A percentile compares a stretch with the other conserved stretches of the same genome.
phyloP scores from a whole-genome alignment of 2,797 vertebrate species.

The Acipenser oxyrinchus region DNA sequence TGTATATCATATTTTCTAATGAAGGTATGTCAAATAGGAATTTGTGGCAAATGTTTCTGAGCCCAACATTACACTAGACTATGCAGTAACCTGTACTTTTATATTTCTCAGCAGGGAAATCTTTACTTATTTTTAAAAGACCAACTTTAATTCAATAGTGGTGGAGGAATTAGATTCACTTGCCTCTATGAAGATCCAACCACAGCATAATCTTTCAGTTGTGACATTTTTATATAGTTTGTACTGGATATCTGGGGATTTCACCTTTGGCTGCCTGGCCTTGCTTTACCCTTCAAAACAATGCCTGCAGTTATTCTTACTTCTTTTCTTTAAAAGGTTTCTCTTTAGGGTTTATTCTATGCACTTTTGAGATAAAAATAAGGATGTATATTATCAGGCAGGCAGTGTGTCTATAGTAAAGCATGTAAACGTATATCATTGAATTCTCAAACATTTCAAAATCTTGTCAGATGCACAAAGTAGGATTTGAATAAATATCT shows the following conservation, averaged over 20 bases:
- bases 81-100: background rate
- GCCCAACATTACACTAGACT: no score
- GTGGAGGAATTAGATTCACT: background rate
- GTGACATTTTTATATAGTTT: background rate
- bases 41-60: no score
- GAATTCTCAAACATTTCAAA: background rate
- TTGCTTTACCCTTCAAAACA: constrained; percentile 1
- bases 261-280: background rate
- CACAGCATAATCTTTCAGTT: background rate
- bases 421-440: background rate
- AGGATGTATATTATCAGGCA: background rate
- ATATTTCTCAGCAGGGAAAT: background rate
- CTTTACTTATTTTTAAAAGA: background rate
- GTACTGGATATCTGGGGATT: background rate
- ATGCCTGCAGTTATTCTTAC: background rate
- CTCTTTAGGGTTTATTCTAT: background rate
- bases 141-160: background rate
- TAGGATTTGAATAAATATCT: background rate
- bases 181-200: background rate
- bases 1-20: no score
- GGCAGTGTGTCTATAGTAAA: background rate
- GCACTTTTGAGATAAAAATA: background rate
- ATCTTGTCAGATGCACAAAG: background rate
- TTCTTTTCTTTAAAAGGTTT: background rate
- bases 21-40: no score